Base-by-base conservation (phyloP, 1,140 invertebrate genomes). In the Pentalonia nigronervosa region DNA sequence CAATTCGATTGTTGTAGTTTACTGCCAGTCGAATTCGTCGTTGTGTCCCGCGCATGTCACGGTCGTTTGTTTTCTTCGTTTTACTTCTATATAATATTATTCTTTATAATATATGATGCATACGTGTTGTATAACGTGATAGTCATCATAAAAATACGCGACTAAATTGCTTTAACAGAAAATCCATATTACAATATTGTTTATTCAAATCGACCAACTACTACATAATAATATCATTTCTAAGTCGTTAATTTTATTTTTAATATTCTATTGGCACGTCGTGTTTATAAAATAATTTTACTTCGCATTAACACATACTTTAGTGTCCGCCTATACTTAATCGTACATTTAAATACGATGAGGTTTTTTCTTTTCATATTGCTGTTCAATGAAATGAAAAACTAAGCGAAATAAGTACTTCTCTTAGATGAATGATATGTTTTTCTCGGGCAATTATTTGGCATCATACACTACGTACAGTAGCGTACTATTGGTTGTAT, bases 1-100 rank as follows among this genome's bases (percentile, higher is more conserved):
- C 21, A 14, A 89, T 53, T 56, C 88, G n/a, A 36, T 30, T 34
- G 34, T 89, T 36, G 86, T 88, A 36, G 47, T 89, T 88, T 88
- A 89, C 47, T 89, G 87, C 21, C 87, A 20, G 48, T 53, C 87
- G 25, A 76, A 89, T 87, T 34, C 47, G 86, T 87, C 48, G 47
- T 53, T 34, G 48, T 41, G 48, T 41, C 87, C 50, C 50, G 9
- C 50, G 9, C 34, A 53, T 34, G 50, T 56, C 7, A 56, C 23
- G 50, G 88, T 89, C 88, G 9, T 89, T 89, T 34, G 48, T 88
- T 48, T 88, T 48, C 25, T 53, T 88, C 87, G 17, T 88, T 34
- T 53, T 88, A 84, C 83, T 41, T 84, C 7, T 23, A 7, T 41
- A 83, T 34, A 48, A 86, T 88, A 50, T 11, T 53, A 53, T 76